phyloP scores from a whole-genome alignment of 2,888 invertebrate genomes.

The Stegana nigrithorax region DNA sequence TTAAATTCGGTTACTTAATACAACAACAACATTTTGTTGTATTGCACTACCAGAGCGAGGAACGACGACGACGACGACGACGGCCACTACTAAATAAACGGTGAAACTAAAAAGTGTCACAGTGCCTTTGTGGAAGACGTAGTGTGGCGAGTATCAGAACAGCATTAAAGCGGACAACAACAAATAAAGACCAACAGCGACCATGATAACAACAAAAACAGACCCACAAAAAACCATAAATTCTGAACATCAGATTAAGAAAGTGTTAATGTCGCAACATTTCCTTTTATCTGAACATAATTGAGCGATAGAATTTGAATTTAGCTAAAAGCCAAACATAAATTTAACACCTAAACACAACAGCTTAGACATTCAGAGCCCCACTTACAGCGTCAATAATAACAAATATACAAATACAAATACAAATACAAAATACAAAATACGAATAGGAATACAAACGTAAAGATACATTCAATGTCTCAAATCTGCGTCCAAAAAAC shows the following conservation, averaged over 20 bases:
- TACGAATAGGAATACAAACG: no score
- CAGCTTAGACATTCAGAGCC: no score
- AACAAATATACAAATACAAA: background rate
- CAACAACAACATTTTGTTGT: background rate
- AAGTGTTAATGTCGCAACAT: slow-evolving; percentile 60
- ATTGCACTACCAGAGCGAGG: background rate
- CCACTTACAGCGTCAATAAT: no score
- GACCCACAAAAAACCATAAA: slow-evolving; percentile 52
- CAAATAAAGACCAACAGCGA: background rate
- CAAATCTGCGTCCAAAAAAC: no score
- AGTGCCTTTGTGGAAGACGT: slow-evolving; percentile 15
- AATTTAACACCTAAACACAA: slow-evolving; percentile 60
- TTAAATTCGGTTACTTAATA: background rate
- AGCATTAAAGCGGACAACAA: background rate
- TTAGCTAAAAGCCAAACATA: slow-evolving; percentile 65
- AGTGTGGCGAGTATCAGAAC: slow-evolving; percentile 19
- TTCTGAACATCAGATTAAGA: slow-evolving; percentile 60
- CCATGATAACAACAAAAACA: background rate
- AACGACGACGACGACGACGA: background rate
- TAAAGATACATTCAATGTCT: no score
- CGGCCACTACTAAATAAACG: background rate
- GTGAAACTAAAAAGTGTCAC: no score
- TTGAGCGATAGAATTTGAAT: slow-evolving; percentile 66
- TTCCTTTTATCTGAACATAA: slow-evolving; percentile 65
- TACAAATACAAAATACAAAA: no score